Conservation (phyloP, 2,797 vertebrate species). For the Amniataba percoides region DNA sequence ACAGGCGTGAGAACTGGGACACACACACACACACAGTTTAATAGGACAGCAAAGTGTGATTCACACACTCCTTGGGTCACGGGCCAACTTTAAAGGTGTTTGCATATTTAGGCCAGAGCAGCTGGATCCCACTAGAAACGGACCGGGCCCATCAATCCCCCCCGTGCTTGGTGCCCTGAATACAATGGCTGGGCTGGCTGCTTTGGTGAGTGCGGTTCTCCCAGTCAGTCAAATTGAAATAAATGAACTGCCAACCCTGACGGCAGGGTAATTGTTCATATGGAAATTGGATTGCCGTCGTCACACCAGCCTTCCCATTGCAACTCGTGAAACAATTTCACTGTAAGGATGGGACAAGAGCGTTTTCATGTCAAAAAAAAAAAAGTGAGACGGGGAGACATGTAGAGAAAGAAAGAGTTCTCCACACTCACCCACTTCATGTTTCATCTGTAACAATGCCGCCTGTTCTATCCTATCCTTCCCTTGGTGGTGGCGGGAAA, state of each 20-base stretch:
- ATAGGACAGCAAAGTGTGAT: conserved; percentile 40
- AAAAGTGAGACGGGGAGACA: conserved; percentile 39
- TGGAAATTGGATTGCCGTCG: conserved; percentile 85
- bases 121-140: conserved; percentile 69
- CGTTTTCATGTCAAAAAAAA: conserved; percentile 56
- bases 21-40: conserved; percentile 29
- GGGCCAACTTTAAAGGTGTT: conserved; percentile 68
- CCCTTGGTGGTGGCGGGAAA: conserved; percentile 27
- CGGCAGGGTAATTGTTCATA: conserved; percentile 86
- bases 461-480: conserved; percentile 42
- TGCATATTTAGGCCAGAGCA: conserved; percentile 75
- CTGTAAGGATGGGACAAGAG: conserved; percentile 58
- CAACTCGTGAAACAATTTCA: conserved; percentile 73
- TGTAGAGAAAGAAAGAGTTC: conserved; percentile 53
- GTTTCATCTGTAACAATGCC: conserved; percentile 69
- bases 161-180: conserved; percentile 61
- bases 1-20: conserved; percentile 43
- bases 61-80: conserved; percentile 55
- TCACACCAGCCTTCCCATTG: conserved; percentile 75
- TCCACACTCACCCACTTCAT: conserved; percentile 59
- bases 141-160: conserved; percentile 59
- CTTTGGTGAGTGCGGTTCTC: conserved; percentile 69
- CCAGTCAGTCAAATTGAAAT: conserved; percentile 87
- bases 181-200: conserved; percentile 71
- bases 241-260: conserved; percentile 87